Base-by-base conservation (phyloP, 2,888 invertebrate genomes). In the Cephalotes varians region DNA sequence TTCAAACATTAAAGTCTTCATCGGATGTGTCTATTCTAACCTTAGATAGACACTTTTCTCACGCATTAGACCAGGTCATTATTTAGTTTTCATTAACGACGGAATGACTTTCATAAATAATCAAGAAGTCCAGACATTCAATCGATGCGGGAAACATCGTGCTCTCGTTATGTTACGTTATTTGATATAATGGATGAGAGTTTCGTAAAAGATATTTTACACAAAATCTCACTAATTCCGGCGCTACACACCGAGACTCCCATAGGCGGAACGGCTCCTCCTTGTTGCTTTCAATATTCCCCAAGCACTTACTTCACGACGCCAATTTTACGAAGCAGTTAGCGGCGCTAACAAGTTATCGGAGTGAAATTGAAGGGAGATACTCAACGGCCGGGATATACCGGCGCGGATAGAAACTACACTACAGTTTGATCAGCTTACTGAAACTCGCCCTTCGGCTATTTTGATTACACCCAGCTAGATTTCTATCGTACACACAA, bases 371-470 rank as follows among this genome's bases (percentile, higher is more conserved):
- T 86, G 90, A 90, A 85, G 85, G 90, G 86, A 87, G 90, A 90
- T 90, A 90, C 82, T 56, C 76, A 34, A 73, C 54, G 67, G 81
- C 82, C 83, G 31, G 47, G 65, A 58, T 79, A 76, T 47, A 83
- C 81, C 80, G 62, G 21, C 74, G 69, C 58, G 81, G 85, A 85
- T 83, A 86, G 74, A 89, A 87, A 90, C 88, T 88, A 40, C 86
- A 47, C 73, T 64, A 69, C 81, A 85, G 87, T 87, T 90, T 90
- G 90, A 90, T 90, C 90, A 86, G 90, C 86, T 90, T 90, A 89
- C 82, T 60, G 85, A 80, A 90, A 89, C 89, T 86, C 84, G 67
- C 85, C 90, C 86, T 76, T 82, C 81, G 87, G 90, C 90, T 83
- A 85, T 86, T 81, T 77, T 65, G 76, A 79, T 84, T 86, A 79